Evolutionary conservation across 2,888 invertebrate genomes (phyloP), one percentile per base, ranked within the genome.

Genomic region (Spisula subtruncata): DNA sequence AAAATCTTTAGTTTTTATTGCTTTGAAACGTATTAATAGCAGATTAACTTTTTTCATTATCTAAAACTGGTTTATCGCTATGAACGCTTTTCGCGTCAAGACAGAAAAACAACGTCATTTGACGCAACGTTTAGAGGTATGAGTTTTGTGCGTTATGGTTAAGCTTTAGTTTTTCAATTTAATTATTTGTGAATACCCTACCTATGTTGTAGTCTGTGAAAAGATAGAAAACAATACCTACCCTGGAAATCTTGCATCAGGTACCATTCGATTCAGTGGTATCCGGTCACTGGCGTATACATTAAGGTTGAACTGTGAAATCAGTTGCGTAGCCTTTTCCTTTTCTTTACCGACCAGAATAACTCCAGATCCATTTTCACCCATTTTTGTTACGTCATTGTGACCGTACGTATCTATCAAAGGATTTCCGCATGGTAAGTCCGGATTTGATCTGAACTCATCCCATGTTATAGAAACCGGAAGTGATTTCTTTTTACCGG

Each of bases 181-280:
- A 8, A 41, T 41, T 2, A 41, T 41, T 41, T 41, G 41, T 41
- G 41, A 41, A 41, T 41, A 41, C 41, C 41, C 4, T 41, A n/a
- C 41, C 41, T 8, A 41, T 41, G 4, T 41, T 41, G 41, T 8
- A n/a, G 4, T 41, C 41, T 41, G 41, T 41, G 2, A 5, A 41
- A 41, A 41, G 8, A 75, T 1, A 75, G 32, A 32, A 35, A 56
- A 56, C 18, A 20, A 60, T 35, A 82, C 93, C 90, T 92, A 95
- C 95, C 93, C 93, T n/a, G 90, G 83, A 35, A 94, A 94, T 91
- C 95, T 92, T 0, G 95, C 92, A 81, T 95, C 95, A 0, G 95
- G 95, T 5, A 95, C 94, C 71, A 92, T 85, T 85, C 95, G 89
- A 88, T 95, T 95, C 25, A 95, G 91, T 0, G 95, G 94, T 51